A percentile compares a stretch with the other conserved stretches of the same genome.
Conservation (phyloP, 2,113 vertebrate species). For the human region GRCh38 chr7:113283501-113284000, state of each 20-base stretch:
- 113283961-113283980: neutral
- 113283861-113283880: neutral
- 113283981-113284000: neutral
- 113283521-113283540: neutral
- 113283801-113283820: neutral
- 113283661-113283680: neutral
- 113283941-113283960: neutral
- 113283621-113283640: neutral
- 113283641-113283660: neutral
- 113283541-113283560: neutral
- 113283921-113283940: neutral
- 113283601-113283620: neutral
- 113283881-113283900: neutral
- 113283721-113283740: neutral
- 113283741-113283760: neutral
- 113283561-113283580: neutral
- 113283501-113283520: neutral
- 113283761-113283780: neutral
- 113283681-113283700: neutral
- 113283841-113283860: neutral
- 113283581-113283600: neutral
- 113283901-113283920: neutral
- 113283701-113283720: neutral
- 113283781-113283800: neutral
- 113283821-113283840: neutral